phyloP scores from a whole-genome alignment of 2,888 invertebrate genomes.

The Xanthorhoe spadicearia region DNA sequence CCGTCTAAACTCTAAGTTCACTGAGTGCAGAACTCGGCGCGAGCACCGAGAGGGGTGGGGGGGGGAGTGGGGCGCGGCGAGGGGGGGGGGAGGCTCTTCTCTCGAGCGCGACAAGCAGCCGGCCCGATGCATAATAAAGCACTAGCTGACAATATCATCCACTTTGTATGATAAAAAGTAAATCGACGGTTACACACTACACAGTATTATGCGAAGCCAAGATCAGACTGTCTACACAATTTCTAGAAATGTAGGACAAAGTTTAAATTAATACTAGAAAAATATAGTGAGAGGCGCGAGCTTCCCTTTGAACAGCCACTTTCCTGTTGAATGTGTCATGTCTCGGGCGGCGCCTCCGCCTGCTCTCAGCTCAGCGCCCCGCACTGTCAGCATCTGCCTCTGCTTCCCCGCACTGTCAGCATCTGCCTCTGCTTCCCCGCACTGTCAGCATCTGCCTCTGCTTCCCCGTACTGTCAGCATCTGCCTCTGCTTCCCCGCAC shows the following conservation, averaged over 20 bases:
- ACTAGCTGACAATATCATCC: not conserved
- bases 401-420: not conserved
- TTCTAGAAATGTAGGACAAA: no score
- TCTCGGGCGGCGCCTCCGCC: not conserved
- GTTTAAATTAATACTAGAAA: no score
- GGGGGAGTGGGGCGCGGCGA: not conserved
- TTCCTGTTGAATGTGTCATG: not conserved
- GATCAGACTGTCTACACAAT: no score
- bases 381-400: no score
- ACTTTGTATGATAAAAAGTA: not conserved
- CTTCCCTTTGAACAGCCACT: slow-evolving; percentile 2
- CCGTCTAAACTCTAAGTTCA: not conserved
- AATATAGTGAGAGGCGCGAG: not conserved
- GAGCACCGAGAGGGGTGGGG: not conserved
- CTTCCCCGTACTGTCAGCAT: no score
- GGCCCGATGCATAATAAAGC: not conserved
- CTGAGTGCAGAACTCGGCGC: not conserved
- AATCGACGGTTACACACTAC: not conserved
- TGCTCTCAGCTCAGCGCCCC: not conserved
- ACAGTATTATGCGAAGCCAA: no score
- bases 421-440: not conserved
- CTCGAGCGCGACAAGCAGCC: not conserved
- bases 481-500: no score
- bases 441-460: not conserved
- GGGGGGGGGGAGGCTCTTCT: not conserved